Conservation (phyloP, 1,140 invertebrate species). For the Polypedilum vanderplanki region DNA sequence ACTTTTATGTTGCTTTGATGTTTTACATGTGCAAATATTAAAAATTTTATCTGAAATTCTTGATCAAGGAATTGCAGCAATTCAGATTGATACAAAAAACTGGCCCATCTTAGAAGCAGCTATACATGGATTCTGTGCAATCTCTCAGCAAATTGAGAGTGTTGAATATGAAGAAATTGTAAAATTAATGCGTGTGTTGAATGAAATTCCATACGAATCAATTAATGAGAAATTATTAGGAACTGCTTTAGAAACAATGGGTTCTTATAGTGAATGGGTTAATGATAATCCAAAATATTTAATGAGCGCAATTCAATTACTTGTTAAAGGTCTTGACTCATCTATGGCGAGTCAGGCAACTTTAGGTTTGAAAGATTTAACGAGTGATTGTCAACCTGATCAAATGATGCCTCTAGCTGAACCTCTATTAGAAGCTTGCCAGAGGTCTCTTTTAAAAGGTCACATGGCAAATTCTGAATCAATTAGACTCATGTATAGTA, state of each 20-base stretch:
- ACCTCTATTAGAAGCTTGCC: slow-evolving; percentile 55
- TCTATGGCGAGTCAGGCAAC: slow-evolving; percentile 71
- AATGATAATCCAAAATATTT: slow-evolving; percentile 54
- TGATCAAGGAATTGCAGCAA: slow-evolving; percentile 45
- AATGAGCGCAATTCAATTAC: slow-evolving; percentile 49
- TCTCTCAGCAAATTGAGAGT: slow-evolving; percentile 65
- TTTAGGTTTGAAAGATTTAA: slow-evolving; percentile 79
- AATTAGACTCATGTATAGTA: slow-evolving; percentile 65
- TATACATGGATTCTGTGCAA: slow-evolving; percentile 71
- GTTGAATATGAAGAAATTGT: slow-evolving; percentile 57
- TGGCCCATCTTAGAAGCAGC: slow-evolving; percentile 57
- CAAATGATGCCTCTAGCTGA: slow-evolving; percentile 64
- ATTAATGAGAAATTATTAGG: slow-evolving; percentile 54
- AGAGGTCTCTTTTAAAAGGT: slow-evolving; percentile 48
- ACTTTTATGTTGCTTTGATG: slow-evolving; percentile 78
- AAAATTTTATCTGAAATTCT: slow-evolving; percentile 55
- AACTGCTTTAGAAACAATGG: slow-evolving; percentile 64
- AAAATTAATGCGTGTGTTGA: slow-evolving; percentile 59
- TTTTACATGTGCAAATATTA: slow-evolving; percentile 63
- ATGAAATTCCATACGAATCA: slow-evolving; percentile 56
- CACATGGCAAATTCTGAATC: slow-evolving; percentile 56
- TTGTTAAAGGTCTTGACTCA: slow-evolving; percentile 60
- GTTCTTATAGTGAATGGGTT: slow-evolving; percentile 77
- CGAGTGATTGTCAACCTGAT: slow-evolving; percentile 61
- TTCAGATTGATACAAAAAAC: slow-evolving; percentile 44